phyloP scores from a whole-genome alignment of 1,140 invertebrate genomes.

The Psilanteris sp. region DNA sequence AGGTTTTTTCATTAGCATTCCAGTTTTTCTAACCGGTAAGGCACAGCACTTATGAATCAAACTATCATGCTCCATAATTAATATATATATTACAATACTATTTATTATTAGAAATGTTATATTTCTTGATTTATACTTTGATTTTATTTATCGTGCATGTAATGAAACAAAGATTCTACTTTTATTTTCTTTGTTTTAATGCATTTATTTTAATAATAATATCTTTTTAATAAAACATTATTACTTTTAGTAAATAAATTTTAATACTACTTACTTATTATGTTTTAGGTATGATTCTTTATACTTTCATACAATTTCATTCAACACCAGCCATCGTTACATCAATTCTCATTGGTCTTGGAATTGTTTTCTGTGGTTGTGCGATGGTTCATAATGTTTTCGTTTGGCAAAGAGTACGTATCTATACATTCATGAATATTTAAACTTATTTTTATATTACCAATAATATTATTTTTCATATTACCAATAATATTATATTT shows the following conservation, averaged over 20 bases:
- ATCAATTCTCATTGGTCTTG: constrained; percentile 91
- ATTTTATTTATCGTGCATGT: no score
- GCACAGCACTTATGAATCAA: constrained; percentile 31
- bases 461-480: no score
- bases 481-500: no score
- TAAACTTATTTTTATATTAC: neutral
- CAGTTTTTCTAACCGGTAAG: constrained; percentile 93
- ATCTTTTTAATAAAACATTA: no score
- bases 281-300: constrained; percentile 91
- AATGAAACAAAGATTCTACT: no score
- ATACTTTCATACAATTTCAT: constrained; percentile 95
- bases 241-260: no score
- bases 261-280: no score
- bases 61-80: constrained; percentile 30
- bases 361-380: constrained; percentile 94
- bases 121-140: no score
- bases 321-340: constrained; percentile 94
- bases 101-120: constrained; percentile 13
- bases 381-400: constrained; percentile 97
- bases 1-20: constrained; percentile 96
- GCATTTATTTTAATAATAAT: no score
- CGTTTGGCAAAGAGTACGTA: constrained; percentile 92
- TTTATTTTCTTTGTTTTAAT: no score
- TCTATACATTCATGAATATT: neutral
- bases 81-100: constrained; percentile 21